A percentile compares a stretch with the other conserved stretches of the same genome.
Conservation (phyloP, 2,888 invertebrate genomes). For the Nomada ruficornis region DNA sequence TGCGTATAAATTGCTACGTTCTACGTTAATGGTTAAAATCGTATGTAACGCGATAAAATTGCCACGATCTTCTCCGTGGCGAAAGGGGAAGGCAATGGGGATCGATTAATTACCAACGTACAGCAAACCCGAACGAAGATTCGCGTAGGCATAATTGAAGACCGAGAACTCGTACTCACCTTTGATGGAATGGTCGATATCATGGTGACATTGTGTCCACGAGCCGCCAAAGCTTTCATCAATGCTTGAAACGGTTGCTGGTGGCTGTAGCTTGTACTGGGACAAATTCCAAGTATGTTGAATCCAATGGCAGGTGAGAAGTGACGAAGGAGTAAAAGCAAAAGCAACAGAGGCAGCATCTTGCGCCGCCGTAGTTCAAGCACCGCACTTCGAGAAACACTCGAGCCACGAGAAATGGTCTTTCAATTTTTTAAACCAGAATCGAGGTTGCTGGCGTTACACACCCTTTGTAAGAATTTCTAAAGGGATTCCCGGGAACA, state of each 20-base stretch:
- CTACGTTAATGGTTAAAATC: constrained; percentile 13
- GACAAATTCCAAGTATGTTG: constrained; percentile 79
- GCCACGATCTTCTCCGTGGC: neutral
- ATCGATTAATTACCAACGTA: too few relatives aligned
- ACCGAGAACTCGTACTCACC: constrained; percentile 60
- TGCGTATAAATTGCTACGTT: constrained; percentile 23
- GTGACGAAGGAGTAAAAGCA: constrained; percentile 42
- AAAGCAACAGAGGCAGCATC: constrained; percentile 35
- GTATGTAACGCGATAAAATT: constrained; percentile 9
- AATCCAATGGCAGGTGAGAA: constrained; percentile 61
- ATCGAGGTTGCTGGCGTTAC: constrained; percentile 51
- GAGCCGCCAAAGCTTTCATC: constrained; percentile 78
- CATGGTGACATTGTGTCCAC: constrained; percentile 77
- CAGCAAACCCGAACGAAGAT: neutral
- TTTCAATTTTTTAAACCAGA: constrained; percentile 58
- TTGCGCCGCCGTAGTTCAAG: constrained; percentile 30
- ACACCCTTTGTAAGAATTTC: constrained; percentile 52
- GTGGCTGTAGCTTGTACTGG: constrained; percentile 80
- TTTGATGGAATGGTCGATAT: constrained; percentile 78
- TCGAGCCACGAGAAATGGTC: constrained; percentile 42
- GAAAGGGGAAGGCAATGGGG: too few relatives aligned
- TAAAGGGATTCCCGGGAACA: constrained; percentile 29
- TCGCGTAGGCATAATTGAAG: neutral
- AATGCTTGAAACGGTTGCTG: constrained; percentile 81
- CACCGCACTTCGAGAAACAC: constrained; percentile 13